phyloP scores from a whole-genome alignment of 2,113 vertebrate genomes.

The Noctilio leporinus region DNA sequence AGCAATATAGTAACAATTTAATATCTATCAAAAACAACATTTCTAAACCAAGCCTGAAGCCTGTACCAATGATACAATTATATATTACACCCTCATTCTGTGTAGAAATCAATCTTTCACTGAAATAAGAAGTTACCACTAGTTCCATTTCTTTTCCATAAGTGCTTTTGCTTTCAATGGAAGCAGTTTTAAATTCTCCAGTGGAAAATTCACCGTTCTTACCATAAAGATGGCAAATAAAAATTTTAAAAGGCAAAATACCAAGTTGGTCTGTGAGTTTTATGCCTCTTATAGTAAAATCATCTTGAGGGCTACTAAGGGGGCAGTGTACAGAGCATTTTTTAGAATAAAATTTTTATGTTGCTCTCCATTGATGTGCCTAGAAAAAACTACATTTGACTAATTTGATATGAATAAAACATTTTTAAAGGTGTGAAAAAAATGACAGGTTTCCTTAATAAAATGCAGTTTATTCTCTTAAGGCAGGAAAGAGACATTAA shows the following conservation, averaged over 20 bases:
- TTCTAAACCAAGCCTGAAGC: conserved; percentile 29
- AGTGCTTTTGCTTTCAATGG: conserved; percentile 26
- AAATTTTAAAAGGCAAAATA: conserved; percentile 37
- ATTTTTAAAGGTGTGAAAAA: neutral
- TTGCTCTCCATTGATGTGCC: neutral
- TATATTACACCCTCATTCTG: conserved; percentile 6
- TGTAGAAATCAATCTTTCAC: conserved; percentile 43
- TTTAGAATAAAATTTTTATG: neutral
- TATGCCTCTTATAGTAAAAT: neutral
- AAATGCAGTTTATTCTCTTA: neutral
- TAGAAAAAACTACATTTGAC: neutral
- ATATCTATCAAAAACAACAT: conserved; percentile 18
- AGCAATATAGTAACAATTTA: conserved; percentile 52
- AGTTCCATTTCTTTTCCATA: neutral
- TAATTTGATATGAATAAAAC: neutral
- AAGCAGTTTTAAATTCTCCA: conserved; percentile 9
- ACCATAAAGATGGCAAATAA: neutral
- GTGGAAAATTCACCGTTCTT: neutral
- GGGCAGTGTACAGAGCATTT: neutral
- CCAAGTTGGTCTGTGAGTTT: neutral
- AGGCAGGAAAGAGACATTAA: neutral
- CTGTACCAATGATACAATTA: neutral
- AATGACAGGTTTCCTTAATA: neutral
- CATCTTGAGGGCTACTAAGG: neutral
- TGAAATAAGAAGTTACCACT: conserved; percentile 21